Conservation (phyloP, 2,888 invertebrate genomes). For the Colletes collaris region DNA sequence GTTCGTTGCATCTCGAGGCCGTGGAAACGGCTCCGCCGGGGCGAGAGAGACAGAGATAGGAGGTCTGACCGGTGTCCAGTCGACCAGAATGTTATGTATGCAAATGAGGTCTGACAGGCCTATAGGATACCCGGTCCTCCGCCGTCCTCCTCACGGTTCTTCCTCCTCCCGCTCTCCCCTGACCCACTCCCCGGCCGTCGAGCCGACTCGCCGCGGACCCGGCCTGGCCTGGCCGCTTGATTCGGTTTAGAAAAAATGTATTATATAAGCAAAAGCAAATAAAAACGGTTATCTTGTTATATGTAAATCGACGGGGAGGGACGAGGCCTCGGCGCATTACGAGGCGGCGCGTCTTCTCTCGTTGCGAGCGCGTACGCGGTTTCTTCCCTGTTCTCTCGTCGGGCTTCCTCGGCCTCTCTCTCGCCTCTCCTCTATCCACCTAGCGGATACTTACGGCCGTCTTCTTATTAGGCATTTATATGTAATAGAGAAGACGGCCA, state of each 20-base stretch:
- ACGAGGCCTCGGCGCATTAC: slow-evolving; percentile 59
- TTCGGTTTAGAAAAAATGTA: slow-evolving; percentile 77
- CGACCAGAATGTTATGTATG: slow-evolving; percentile 83
- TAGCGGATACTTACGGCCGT: slow-evolving; percentile 65
- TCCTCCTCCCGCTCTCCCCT: slow-evolving; percentile 52
- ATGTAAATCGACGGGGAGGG: slow-evolving; percentile 76
- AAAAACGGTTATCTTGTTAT: slow-evolving; percentile 80
- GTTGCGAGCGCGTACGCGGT: slow-evolving; percentile 60
- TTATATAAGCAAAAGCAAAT: slow-evolving; percentile 77
- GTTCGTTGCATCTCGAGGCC: slow-evolving; percentile 67
- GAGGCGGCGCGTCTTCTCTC: slow-evolving; percentile 63
- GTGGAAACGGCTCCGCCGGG: slow-evolving; percentile 62
- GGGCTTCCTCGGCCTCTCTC: neutral
- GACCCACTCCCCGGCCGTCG: slow-evolving; percentile 13
- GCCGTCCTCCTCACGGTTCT: slow-evolving; percentile 61
- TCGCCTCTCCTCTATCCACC: slow-evolving; percentile 42
- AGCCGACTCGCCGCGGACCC: slow-evolving; percentile 43
- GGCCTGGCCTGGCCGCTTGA: slow-evolving; percentile 45
- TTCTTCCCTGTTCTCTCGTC: neutral
- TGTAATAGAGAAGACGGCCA: slow-evolving; percentile 75
- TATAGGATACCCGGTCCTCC: slow-evolving; percentile 74
- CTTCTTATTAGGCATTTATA: slow-evolving; percentile 76
- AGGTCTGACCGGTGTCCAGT: slow-evolving; percentile 81
- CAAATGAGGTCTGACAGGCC: slow-evolving; percentile 82
- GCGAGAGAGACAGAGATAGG: slow-evolving; percentile 65